A percentile compares a stretch with the other conserved stretches of the same genome.
These are phyloP conservation scores for Deroplatys truncata DNA, from an alignment of 2,888 invertebrate species.

Conservation along the genomic window DNA sequence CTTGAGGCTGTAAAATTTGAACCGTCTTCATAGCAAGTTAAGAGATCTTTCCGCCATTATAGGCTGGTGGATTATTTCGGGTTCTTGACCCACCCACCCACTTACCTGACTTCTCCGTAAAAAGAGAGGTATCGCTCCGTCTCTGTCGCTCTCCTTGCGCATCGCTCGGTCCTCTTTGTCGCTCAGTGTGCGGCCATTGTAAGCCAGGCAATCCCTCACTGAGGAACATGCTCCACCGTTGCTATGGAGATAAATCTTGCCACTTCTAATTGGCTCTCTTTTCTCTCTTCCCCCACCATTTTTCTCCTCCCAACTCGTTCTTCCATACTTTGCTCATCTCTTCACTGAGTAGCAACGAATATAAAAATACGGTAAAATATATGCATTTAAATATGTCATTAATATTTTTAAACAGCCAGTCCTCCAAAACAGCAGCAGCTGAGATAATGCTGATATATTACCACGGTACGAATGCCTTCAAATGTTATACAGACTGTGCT, in stretches of 20 bases:
- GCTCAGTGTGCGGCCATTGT: conserved; percentile 15
- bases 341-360: neutral
- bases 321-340: conserved; percentile 3
- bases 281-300: conserved; percentile 5
- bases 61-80: neutral
- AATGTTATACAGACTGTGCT: neutral
- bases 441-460: neutral
- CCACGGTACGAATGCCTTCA: neutral
- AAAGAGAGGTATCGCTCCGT: neutral
- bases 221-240: conserved; percentile 12
- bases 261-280: conserved; percentile 28
- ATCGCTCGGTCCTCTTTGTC: neutral
- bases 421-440: neutral
- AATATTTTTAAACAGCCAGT: neutral
- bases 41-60: neutral
- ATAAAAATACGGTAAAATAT: neutral
- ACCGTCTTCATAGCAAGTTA: neutral
- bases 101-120: neutral
- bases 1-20: neutral
- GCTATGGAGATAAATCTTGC: conserved; percentile 28
- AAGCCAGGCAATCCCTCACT: conserved; percentile 15
- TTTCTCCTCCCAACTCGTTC: neutral
- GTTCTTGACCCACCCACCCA: neutral
- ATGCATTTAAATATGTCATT: neutral
- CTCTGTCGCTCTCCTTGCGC: neutral